These are phyloP conservation scores for Sycophaga agraensis DNA, from an alignment of 1,140 invertebrate genomes.

Conservation along the genomic window DNA sequence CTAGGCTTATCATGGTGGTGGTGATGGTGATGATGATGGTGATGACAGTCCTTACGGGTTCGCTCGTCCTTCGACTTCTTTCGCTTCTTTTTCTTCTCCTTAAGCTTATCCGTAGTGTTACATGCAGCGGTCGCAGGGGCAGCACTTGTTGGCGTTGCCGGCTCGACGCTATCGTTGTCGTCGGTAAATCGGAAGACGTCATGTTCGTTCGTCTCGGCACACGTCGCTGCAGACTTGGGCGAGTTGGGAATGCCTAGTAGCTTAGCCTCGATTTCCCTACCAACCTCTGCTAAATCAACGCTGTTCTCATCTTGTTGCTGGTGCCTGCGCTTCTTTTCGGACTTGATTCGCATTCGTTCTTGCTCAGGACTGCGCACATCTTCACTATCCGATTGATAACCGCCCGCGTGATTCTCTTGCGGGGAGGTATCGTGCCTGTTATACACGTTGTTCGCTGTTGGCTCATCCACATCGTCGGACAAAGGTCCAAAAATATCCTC, in stretches of 20 bases:
- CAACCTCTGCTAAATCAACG: constrained; percentile 76
- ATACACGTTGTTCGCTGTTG: constrained; percentile 43
- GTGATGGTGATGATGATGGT: constrained; percentile 64
- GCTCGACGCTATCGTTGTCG: constrained; percentile 62
- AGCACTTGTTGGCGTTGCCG: constrained; percentile 44
- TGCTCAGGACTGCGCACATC: constrained; percentile 40
- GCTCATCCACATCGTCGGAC: constrained; percentile 67
- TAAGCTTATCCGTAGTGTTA: constrained; percentile 64
- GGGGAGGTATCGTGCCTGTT: constrained; percentile 41
- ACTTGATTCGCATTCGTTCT: constrained; percentile 53
- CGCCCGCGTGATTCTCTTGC: constrained; percentile 45
- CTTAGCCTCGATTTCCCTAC: constrained; percentile 77
- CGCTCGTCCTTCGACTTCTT: constrained; percentile 80
- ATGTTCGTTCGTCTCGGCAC: constrained; percentile 53
- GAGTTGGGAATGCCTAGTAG: constrained; percentile 63
- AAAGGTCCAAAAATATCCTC: constrained; percentile 85
- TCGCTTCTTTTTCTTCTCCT: constrained; percentile 80
- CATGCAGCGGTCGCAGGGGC: too few relatives aligned
- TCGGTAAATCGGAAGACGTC: constrained; percentile 65
- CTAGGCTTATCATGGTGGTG: constrained; percentile 44
- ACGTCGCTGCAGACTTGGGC: constrained; percentile 42
- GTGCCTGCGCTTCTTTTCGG: constrained; percentile 70
- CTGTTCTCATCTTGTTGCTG: constrained; percentile 72
- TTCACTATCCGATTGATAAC: constrained; percentile 45
- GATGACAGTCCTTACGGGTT: constrained; percentile 67